Base-by-base conservation (phyloP, 2,113 vertebrate genomes). In the Macroglossus sobrinus region DNA sequence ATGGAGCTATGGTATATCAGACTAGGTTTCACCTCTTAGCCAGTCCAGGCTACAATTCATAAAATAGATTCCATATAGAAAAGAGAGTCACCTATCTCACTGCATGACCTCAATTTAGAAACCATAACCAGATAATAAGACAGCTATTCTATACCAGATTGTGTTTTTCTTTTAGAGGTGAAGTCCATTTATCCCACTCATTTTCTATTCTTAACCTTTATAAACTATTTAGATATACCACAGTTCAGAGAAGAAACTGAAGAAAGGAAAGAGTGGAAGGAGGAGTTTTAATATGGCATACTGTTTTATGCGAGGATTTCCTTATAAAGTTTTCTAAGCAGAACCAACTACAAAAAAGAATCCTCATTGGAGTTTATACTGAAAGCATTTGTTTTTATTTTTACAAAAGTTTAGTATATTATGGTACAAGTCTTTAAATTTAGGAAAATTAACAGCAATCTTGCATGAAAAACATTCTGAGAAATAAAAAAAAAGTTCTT, bases 61-160 rank as follows among this genome's bases (percentile, higher is more conserved):
- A 18, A 69, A 89, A 63, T 61, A 81, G 3, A 12, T 13, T 6
- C 4, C 12, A 8, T 15, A 7, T 55, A 45, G n/a, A 45, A 76
- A 82, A 24, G 40, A 84, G 72, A 87, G 10, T n/a, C 6, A 71
- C 38, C 16, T 38, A 7, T 7, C 47, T n/a, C 30, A 14, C 7
- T 35, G 4, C 1, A 26, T 18, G 8, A n/a, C 30, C 16, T 38
- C 2, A 61, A 13, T 19, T 68, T 40, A 72, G 35, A 92, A 55
- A 57, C 13, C 22, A 0, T 24, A 13, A 59, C 26, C 40, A 38
- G n/a, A 78, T 55, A 63, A 50, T 3, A 5, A 43, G 18, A 45
- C 3, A 38, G 2, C 0, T 87, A 9, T 45, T 13, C 0, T 63
- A 2, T 10, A 35, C 2, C 53, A 12, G 9, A 81, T 0, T 26